phyloP scores from a whole-genome alignment of 37 sponge, comb jelly and placozoan species.

The Halichondria panicea region DNA sequence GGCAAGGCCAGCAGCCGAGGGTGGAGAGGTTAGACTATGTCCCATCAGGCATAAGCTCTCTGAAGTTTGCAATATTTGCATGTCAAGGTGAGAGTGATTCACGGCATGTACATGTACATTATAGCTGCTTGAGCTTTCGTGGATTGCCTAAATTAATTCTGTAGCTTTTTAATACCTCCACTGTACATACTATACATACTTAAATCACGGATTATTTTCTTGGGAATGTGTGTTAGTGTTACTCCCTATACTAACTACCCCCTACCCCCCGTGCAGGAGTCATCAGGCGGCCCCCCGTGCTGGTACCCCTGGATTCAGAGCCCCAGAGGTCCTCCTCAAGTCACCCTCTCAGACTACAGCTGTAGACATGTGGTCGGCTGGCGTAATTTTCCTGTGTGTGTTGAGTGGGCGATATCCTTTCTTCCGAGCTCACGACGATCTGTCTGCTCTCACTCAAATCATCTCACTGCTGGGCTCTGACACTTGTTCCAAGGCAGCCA shows the following conservation, averaged over 20 bases:
- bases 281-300: conserved; percentile 77
- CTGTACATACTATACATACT: too few species aligned
- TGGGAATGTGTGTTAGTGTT: too few species aligned
- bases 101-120: too few species aligned
- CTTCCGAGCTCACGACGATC: conserved; percentile 94
- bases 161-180: too few species aligned
- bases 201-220: too few species aligned
- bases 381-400: conserved; percentile 84
- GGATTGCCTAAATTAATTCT: too few species aligned
- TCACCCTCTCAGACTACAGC: conserved; percentile 77
- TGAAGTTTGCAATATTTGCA: conserved; percentile 72
- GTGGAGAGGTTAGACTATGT: conserved; percentile 10
- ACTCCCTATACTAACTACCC: neutral
- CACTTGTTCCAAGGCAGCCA: conserved; percentile 40
- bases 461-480: conserved; percentile 48
- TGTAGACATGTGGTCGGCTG: conserved; percentile 90
- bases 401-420: conserved; percentile 94
- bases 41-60: conserved; percentile 36
- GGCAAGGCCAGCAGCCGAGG: neutral
- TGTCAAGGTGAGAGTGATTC: conserved; percentile 35
- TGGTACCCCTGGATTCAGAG: conserved; percentile 93
- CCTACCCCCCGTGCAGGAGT: conserved; percentile 6
- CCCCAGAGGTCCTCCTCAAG: conserved; percentile 86
- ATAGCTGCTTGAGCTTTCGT: too few species aligned
- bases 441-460: conserved; percentile 87